Base-by-base conservation (phyloP, 2,113 vertebrate species). In the Thryonomys swinderianus region DNA sequence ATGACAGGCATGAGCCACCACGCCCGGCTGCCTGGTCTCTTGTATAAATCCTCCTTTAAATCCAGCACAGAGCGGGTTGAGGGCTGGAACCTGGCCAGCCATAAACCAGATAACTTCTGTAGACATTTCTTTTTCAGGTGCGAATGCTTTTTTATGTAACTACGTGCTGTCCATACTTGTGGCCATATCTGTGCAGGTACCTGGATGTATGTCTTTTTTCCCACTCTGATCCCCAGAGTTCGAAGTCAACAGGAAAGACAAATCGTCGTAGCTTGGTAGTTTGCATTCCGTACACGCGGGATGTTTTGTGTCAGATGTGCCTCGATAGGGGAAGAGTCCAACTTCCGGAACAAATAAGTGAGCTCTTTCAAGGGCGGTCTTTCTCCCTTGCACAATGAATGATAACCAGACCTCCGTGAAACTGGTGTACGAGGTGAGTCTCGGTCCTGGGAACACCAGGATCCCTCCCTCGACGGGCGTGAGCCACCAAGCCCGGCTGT, bases 261-360 rank as follows among this genome's bases (percentile, higher is more conserved):
- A 10, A 7, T 0, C 27, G 17, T 10, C 12, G 1, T 1, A 7
- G 1, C n/a, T 10, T 11, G 11, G n/a, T 4, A 16, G 7, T 25
- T 30, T 7, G 16, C 3, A 5, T 25, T 5, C 5, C 5, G 16
- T 1, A 9, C 17, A 48, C 40, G 21, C 69, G 34, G 55, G 27
- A 48, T 17, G 34, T 18, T 71, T 16, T 55, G 61, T 23, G 16
- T 12, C 16, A 40, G 71, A 17, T 10, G 34, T 25, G 16, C 53
- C n/a, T 73, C n/a, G 73, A 53, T 40, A n/a, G 13, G 27, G 7
- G 57, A 62, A 59, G 34, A 25, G 10, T 37, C 62, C 2, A 40
- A 57, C 3, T 16, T 30, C 7, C 51, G 62, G 11, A 78, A 61
- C 7, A 57, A 42, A 59, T 0, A 62, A 59, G 53, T 13, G 8